Conservation (phyloP, 2,888 invertebrate genomes). For the Clanis bilineata region DNA sequence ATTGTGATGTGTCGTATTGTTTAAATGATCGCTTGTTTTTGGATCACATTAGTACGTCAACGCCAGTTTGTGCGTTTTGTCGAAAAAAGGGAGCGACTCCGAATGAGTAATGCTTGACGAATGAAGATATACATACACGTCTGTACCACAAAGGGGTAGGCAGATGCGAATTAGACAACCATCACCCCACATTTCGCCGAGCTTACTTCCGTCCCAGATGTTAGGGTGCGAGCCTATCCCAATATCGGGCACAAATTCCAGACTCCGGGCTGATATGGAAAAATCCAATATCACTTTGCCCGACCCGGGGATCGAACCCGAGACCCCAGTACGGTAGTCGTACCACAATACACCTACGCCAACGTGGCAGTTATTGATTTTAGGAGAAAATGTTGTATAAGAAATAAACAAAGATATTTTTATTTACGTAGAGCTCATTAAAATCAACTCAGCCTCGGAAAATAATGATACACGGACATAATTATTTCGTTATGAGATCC, state of each 20-base stretch:
- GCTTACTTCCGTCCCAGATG: too few species aligned
- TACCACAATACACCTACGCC: too few species aligned
- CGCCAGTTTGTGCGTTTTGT: background rate
- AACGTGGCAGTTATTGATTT: background rate
- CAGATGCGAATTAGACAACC: too few species aligned
- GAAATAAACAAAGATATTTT: background rate
- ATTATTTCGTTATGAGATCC: background rate
- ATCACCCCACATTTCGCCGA: too few species aligned
- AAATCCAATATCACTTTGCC: too few species aligned
- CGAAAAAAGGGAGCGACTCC: background rate
- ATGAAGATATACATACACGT: background rate
- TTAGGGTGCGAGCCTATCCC: too few species aligned
- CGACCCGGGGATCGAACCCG: too few species aligned
- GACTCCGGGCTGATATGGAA: too few species aligned
- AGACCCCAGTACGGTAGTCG: too few species aligned
- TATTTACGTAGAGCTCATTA: background rate
- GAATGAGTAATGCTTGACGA: background rate
- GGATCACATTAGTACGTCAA: background rate
- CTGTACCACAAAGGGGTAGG: too few species aligned
- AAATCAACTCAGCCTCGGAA: background rate
- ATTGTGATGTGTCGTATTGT: conserved; percentile 12
- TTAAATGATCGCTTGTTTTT: conserved; percentile 1
- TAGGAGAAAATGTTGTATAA: background rate
- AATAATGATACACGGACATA: background rate
- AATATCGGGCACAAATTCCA: too few species aligned